Conservation (phyloP, 1,140 invertebrate species). For the Oedothorax gibbosus region DNA sequence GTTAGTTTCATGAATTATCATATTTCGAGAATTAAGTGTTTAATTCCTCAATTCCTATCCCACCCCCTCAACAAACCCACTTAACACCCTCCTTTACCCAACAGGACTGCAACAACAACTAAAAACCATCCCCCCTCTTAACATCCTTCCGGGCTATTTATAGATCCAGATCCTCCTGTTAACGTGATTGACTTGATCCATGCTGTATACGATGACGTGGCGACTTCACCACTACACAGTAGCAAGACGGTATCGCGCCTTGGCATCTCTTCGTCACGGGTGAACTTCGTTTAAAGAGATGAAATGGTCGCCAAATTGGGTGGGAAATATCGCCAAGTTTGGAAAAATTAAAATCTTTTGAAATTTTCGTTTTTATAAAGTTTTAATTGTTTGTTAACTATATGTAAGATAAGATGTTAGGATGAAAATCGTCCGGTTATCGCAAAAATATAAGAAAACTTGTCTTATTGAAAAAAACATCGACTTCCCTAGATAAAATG, state of each 20-base stretch:
- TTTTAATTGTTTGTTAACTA: too few species aligned
- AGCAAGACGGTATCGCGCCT: slow-evolving; percentile 9
- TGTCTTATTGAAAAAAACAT: too few species aligned
- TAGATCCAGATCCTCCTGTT: slow-evolving; percentile 17
- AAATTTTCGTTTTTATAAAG: too few species aligned
- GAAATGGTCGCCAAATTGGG: too few species aligned
- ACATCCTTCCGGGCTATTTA: slow-evolving; percentile 37
- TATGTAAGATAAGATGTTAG: too few species aligned
- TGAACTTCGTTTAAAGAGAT: neutral
- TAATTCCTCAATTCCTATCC: slow-evolving; percentile 26
- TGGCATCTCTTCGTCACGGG: slow-evolving; percentile 31
- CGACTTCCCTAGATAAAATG: too few species aligned
- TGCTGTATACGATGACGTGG: neutral
- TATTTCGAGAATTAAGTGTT: too few species aligned
- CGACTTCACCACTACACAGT: neutral
- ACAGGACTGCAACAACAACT: neutral
- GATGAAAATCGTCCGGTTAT: too few species aligned
- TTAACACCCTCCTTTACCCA: slow-evolving; percentile 37
- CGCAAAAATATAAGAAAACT: too few species aligned
- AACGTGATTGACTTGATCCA: slow-evolving; percentile 25
- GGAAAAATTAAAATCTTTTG: too few species aligned
- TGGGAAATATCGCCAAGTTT: too few species aligned
- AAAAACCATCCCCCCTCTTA: slow-evolving; percentile 15
- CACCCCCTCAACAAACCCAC: slow-evolving; percentile 40
- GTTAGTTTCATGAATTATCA: too few species aligned